Evolutionary conservation across 2,888 invertebrate genomes (phyloP).

Genomic region (Drosophila nr. fundita): DNA sequence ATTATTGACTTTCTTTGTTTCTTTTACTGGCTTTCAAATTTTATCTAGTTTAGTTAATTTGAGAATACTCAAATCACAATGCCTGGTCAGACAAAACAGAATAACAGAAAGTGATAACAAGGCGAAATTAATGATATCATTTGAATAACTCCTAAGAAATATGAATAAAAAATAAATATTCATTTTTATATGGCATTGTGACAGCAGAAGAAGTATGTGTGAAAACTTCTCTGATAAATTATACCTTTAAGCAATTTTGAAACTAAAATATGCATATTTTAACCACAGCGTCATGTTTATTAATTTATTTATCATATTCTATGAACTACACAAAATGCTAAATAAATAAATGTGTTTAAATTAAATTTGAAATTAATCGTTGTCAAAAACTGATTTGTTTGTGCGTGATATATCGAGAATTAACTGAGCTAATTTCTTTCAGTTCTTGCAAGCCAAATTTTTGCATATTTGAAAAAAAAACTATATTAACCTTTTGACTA

Average conservation of each 20-base stretch:
- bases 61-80: slow-evolving; percentile 1
- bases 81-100: slow-evolving; percentile 9
- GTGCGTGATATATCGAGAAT: not conserved
- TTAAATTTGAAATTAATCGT: no score
- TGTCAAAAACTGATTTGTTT: not conserved
- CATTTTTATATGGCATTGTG: not conserved
- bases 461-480: not conserved
- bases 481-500: not conserved
- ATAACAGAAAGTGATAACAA: slow-evolving; percentile 16
- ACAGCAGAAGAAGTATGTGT: not conserved
- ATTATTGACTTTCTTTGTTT: slow-evolving; percentile 13
- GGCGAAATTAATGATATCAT: not conserved
- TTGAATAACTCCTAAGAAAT: not conserved
- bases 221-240: not conserved
- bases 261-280: not conserved
- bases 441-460: not conserved
- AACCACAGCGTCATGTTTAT: not conserved
- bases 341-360: not conserved
- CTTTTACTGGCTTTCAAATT: slow-evolving; percentile 19
- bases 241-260: not conserved
- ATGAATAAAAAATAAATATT: not conserved
- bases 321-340: not conserved
- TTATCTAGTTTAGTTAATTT: not conserved
- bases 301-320: not conserved
- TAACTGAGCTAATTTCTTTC: not conserved